Conservation (phyloP, 2,888 invertebrate genomes). For the Brenthis hecate region DNA sequence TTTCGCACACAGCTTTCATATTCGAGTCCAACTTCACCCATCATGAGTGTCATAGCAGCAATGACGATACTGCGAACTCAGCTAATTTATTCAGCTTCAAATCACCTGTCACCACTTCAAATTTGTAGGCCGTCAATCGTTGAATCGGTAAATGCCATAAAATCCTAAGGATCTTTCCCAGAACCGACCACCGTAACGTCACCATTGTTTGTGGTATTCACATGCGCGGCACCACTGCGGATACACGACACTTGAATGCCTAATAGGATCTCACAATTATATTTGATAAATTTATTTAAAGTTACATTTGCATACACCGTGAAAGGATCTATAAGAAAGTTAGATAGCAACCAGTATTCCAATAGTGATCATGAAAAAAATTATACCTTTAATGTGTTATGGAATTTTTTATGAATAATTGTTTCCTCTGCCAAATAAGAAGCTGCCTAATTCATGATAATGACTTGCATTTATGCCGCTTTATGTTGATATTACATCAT, state of each 20-base stretch:
- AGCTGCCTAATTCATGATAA: not conserved
- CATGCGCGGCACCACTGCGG: conserved; percentile 72
- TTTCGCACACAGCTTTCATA: not conserved
- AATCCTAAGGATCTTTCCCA: conserved; percentile 69
- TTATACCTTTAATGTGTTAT: conserved; percentile 4
- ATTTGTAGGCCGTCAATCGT: conserved; percentile 60
- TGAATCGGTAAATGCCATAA: conserved; percentile 73
- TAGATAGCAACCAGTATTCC: conserved; percentile 41
- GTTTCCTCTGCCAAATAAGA: conserved; percentile 8
- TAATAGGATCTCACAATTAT: conserved; percentile 81
- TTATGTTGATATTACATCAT: no score
- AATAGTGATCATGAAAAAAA: conserved; percentile 27
- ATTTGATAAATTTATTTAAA: conserved; percentile 80
- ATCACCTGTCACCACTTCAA: conserved; percentile 49
- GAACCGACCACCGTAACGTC: conserved; percentile 79
- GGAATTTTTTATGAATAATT: conserved; percentile 13
- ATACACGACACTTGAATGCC: conserved; percentile 75
- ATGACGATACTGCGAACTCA: conserved; percentile 5
- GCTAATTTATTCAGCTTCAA: conserved; percentile 35
- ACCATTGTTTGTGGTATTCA: conserved; percentile 76
- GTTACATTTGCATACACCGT: conserved; percentile 72
- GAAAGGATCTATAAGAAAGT: conserved; percentile 71
- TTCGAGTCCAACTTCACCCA: not conserved
- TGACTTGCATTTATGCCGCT: not conserved
- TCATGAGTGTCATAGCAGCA: not conserved